Conservation (phyloP, 2,113 vertebrate species). For the Pygoscelis antarcticus region DNA sequence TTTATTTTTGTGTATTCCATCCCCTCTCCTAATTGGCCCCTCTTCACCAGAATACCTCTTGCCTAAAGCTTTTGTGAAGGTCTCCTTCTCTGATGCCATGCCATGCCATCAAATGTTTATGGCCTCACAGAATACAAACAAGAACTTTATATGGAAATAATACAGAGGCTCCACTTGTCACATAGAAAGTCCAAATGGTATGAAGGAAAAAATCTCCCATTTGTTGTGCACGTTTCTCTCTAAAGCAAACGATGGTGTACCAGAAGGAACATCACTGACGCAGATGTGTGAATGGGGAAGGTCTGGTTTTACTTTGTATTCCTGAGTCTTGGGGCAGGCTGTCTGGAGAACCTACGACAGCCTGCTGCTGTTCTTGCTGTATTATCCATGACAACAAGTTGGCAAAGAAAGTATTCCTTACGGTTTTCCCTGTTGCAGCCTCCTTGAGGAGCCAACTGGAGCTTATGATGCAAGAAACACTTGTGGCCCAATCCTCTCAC, state of each 20-base stretch:
- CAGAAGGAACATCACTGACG: not conserved
- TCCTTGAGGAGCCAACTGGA: not conserved
- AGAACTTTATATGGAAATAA: not conserved
- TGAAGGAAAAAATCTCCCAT: not conserved
- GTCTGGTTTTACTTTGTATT: not conserved
- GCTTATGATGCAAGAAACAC: not conserved
- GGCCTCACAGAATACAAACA: not conserved
- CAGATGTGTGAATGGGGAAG: not conserved
- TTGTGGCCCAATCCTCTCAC: not conserved
- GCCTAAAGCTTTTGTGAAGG: not conserved
- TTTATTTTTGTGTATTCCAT: not conserved
- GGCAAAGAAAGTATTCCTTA: not conserved
- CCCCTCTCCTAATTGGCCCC: no score
- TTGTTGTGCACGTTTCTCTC: not conserved
- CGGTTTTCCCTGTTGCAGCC: not conserved
- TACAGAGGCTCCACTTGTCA: not conserved
- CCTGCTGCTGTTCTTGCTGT: not conserved
- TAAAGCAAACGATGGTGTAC: not conserved
- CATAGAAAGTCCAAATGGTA: not conserved
- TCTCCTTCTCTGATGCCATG: not conserved
- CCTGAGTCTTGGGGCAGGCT: not conserved
- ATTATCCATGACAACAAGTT: slow-evolving; percentile 12
- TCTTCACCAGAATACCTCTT: not conserved
- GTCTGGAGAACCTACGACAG: not conserved
- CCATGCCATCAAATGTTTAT: not conserved